Percentiles rank a stretch among this genome's conserved stretches.
Evolutionary conservation across 2,888 invertebrate genomes (phyloP).

Genomic region (Eristalis intricaria): DNA sequence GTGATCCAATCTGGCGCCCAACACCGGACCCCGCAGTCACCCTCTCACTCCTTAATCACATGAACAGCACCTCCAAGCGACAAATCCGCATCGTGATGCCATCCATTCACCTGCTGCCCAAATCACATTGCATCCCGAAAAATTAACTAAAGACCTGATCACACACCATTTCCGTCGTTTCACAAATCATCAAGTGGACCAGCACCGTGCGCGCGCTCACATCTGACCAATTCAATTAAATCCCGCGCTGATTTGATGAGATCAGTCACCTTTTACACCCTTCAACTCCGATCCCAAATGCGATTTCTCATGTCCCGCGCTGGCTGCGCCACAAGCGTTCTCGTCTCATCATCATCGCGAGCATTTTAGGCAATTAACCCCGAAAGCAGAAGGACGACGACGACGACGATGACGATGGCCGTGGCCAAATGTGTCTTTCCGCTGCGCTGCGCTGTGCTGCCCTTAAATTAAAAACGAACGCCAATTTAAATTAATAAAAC

Average conservation of each 20-base stretch:
- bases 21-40: not conserved
- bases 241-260: slow-evolving; percentile 61
- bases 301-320: slow-evolving; percentile 56
- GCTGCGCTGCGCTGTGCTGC: slow-evolving; percentile 5
- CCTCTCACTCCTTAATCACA: too few relatives aligned
- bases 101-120: too few relatives aligned
- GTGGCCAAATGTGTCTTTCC: slow-evolving; percentile 12
- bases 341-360: slow-evolving; percentile 54
- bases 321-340: slow-evolving; percentile 33
- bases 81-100: not conserved
- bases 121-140: not conserved
- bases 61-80: not conserved
- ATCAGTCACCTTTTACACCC: slow-evolving; percentile 66
- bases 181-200: not conserved
- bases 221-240: slow-evolving; percentile 56
- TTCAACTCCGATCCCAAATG: slow-evolving; percentile 58
- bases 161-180: slow-evolving; percentile 2
- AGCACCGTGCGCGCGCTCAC: not conserved
- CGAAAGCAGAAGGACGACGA: slow-evolving; percentile 30
- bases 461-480: slow-evolving; percentile 68
- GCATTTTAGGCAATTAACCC: slow-evolving; percentile 68
- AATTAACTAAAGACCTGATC: not conserved
- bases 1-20: not conserved
- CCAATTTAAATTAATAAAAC: slow-evolving; percentile 72
- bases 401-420: too few relatives aligned